phyloP scores from a whole-genome alignment of 2,888 invertebrate genomes.

The Gymnosoma rotundatum region DNA sequence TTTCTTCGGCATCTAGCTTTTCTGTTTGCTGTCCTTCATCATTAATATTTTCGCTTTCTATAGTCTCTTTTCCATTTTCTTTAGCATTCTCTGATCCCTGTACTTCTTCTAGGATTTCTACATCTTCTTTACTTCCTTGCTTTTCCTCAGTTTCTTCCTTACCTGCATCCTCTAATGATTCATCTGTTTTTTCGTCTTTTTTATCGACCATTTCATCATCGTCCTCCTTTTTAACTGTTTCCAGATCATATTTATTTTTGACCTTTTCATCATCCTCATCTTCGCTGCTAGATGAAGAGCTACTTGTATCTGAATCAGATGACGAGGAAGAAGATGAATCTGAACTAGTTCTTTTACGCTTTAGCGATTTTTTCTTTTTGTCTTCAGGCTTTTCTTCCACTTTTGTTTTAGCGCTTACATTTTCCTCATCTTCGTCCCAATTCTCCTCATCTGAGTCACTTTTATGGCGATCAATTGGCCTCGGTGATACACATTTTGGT shows the following conservation, averaged over 20 bases:
- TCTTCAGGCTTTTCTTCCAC: conserved; percentile 62
- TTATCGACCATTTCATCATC: conserved; percentile 79
- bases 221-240: conserved; percentile 76
- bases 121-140: conserved; percentile 25
- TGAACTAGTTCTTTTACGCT: conserved; percentile 74
- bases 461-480: conserved; percentile 62
- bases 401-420: conserved; percentile 77
- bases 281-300: conserved; percentile 77
- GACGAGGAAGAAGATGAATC: conserved; percentile 77
- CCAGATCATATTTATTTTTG: conserved; percentile 79
- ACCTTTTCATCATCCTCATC: conserved; percentile 81
- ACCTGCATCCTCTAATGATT: conserved; percentile 75
- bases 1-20: conserved; percentile 35
- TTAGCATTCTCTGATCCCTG: conserved; percentile 41
- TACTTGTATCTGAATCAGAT: conserved; percentile 77
- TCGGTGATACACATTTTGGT: conserved; percentile 76
- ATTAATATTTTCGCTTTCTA: conserved; percentile 17
- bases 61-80: conserved; percentile 49
- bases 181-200: conserved; percentile 52
- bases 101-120: conserved; percentile 46
- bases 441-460: conserved; percentile 75
- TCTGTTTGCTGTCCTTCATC: conserved; percentile 32
- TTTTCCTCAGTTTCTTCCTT: conserved; percentile 78
- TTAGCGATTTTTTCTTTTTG: conserved; percentile 72
- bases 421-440: conserved; percentile 79